Percentiles rank a stretch among this genome's conserved stretches.
phyloP scores from a whole-genome alignment of 1,140 invertebrate genomes.

The Pinna nobilis region DNA sequence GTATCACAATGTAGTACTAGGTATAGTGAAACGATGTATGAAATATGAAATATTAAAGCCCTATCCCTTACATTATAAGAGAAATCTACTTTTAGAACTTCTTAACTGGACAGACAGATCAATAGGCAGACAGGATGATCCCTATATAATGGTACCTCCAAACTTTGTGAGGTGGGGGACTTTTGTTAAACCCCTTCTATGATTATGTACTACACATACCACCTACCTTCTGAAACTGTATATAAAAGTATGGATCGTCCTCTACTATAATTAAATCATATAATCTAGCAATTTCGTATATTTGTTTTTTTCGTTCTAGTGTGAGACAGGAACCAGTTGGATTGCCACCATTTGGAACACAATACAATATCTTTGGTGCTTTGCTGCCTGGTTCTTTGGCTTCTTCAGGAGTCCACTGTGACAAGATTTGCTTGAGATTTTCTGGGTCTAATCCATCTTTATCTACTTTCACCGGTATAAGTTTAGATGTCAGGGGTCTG shows the following conservation, averaged over 20 bases:
- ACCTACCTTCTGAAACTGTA: constrained; percentile 80
- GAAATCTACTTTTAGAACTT: too few relatives aligned
- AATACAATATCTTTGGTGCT: constrained; percentile 77
- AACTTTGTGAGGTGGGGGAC: neutral
- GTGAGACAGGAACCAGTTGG: constrained; percentile 83
- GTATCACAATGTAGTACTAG: too few relatives aligned
- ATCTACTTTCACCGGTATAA: constrained; percentile 67
- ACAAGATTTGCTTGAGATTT: constrained; percentile 60
- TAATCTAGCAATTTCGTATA: constrained; percentile 83
- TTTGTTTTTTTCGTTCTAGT: constrained; percentile 81
- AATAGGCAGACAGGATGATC: neutral
- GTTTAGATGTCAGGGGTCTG: constrained; percentile 64
- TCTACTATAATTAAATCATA: constrained; percentile 87
- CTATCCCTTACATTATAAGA: too few relatives aligned
- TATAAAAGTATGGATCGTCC: constrained; percentile 88
- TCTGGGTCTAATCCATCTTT: constrained; percentile 70
- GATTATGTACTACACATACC: too few relatives aligned
- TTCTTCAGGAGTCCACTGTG: constrained; percentile 66
- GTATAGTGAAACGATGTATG: too few relatives aligned
- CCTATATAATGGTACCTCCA: neutral
- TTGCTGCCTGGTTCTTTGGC: constrained; percentile 51
- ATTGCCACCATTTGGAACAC: constrained; percentile 82
- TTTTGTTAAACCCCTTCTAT: neutral
- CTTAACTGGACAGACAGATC: too few relatives aligned
- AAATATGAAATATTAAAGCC: too few relatives aligned